Percentiles rank a stretch among this genome's conserved stretches.
Conservation (phyloP, 2,113 vertebrate species). For the Malurus alboscapulatus region DNA sequence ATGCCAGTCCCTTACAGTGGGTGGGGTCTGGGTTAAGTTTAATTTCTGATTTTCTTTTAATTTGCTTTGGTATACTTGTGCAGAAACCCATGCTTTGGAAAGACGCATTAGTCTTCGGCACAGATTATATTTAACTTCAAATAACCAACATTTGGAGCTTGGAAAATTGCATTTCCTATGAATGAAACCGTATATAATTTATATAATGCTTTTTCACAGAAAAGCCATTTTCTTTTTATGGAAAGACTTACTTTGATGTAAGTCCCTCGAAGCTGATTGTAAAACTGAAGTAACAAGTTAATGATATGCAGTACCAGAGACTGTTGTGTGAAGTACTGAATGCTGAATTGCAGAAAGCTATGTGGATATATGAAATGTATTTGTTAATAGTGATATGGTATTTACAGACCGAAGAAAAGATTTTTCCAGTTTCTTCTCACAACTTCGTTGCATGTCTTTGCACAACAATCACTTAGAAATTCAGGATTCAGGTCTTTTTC, state of each 20-base stretch:
- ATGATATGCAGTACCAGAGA: neutral
- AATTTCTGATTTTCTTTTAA: neutral
- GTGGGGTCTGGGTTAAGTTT: neutral
- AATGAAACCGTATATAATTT: neutral
- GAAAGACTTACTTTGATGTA: neutral
- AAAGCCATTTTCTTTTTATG: neutral
- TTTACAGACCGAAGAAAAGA: neutral
- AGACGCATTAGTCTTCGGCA: neutral
- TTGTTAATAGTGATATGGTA: neutral
- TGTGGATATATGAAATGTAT: neutral
- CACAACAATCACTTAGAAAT: neutral
- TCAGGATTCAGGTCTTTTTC: neutral
- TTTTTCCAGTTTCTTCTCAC: neutral
- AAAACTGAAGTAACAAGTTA: conserved; percentile 4
- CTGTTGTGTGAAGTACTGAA: neutral
- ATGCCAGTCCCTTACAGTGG: neutral
- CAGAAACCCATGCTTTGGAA: neutral
- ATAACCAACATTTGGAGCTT: neutral
- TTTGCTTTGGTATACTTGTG: neutral
- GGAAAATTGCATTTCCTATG: neutral
- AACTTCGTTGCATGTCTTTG: neutral
- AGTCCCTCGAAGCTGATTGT: neutral
- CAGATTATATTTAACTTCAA: neutral
- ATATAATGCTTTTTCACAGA: neutral
- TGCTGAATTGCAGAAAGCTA: neutral